Percentiles rank a stretch among this genome's conserved stretches.
These are phyloP conservation scores for fruit fly (Drosophila melanogaster) DNA, from an alignment of 1,140 invertebrate genomes.

Conservation along the genomic window DNA sequence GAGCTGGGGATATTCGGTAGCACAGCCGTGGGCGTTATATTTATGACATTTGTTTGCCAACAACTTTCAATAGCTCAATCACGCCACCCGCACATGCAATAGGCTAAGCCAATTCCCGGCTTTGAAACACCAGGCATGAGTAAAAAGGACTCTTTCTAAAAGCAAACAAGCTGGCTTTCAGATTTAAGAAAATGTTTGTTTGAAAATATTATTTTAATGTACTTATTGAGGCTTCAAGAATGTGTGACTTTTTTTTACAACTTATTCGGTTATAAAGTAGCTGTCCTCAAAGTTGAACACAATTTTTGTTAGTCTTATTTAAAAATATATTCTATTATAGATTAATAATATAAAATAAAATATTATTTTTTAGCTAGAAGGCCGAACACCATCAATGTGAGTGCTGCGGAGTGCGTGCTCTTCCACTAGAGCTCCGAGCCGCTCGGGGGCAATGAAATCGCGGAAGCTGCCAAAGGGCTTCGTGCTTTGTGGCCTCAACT, in stretches of 20 bases:
- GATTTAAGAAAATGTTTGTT: not conserved
- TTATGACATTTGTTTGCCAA: slow-evolving; percentile 82
- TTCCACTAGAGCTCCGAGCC: slow-evolving; percentile 59
- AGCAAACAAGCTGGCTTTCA: not conserved
- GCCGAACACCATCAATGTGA: slow-evolving; percentile 76
- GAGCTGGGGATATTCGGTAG: slow-evolving; percentile 5
- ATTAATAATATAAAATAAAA: too few species aligned
- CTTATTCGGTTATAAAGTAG: not conserved
- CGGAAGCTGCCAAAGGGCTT: slow-evolving; percentile 82
- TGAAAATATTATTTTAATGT: slow-evolving; percentile 1
- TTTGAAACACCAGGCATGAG: slow-evolving; percentile 1
- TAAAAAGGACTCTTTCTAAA: not conserved
- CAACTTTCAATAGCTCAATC: slow-evolving; percentile 81
- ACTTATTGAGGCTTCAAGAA: not conserved
- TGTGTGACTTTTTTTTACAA: not conserved
- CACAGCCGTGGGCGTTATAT: slow-evolving; percentile 64
- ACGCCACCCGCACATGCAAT: slow-evolving; percentile 65
- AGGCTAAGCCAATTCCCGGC: slow-evolving; percentile 11
- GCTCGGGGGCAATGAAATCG: slow-evolving; percentile 83
- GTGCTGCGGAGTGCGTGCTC: slow-evolving; percentile 66
- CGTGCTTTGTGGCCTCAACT: slow-evolving; percentile 83
- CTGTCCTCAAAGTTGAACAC: too few species aligned
- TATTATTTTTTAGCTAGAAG: slow-evolving; percentile 36
- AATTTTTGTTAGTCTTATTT: not conserved
- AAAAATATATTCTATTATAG: too few species aligned